Evolutionary conservation across 2,888 invertebrate genomes (phyloP).

Genomic region (Leptopilina syphax): DNA sequence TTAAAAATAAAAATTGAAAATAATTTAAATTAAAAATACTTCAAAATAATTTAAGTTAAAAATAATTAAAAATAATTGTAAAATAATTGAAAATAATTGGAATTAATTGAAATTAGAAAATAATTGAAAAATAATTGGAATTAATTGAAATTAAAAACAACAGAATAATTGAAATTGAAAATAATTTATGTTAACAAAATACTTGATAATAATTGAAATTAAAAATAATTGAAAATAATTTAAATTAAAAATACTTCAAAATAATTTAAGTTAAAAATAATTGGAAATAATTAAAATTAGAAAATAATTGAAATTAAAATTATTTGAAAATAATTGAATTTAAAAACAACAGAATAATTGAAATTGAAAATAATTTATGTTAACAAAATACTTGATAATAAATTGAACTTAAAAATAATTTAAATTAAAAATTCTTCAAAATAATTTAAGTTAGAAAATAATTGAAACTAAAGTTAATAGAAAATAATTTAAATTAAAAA

Average conservation of each 20-base stretch:
- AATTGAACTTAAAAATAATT: not conserved
- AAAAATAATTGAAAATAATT: no score
- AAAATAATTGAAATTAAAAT: not conserved
- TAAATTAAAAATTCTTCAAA: no score
- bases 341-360: not conserved
- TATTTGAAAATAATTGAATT: not conserved
- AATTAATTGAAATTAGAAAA: no score
- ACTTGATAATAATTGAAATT: not conserved
- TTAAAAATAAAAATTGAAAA: no score
- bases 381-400: not conserved
- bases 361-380: not conserved
- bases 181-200: not conserved
- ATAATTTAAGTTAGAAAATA: no score
- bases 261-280: no score
- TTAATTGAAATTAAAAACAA: not conserved
- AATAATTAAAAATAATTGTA: no score
- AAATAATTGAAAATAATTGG: no score
- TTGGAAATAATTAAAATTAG: no score
- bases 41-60: no score
- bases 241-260: no score
- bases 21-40: no score
- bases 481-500: not conserved
- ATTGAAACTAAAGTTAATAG: not conserved
- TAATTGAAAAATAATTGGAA: not conserved
- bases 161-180: not conserved